A percentile compares a stretch with the other conserved stretches of the same genome.
These are phyloP conservation scores for Meganola albula DNA, from an alignment of 2,888 invertebrate genomes.

Conservation along the genomic window DNA sequence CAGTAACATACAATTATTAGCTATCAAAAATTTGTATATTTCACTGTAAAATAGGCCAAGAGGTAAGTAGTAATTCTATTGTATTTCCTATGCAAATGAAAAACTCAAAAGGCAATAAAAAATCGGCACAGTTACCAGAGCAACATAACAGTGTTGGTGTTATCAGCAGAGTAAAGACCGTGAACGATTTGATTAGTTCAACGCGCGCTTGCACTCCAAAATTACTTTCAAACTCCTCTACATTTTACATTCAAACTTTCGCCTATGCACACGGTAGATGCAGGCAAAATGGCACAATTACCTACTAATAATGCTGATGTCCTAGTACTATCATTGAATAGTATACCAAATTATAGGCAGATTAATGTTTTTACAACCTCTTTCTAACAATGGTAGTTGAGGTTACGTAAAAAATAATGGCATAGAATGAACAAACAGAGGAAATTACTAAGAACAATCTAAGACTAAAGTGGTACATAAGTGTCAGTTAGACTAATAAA, in stretches of 20 bases:
- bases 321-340: too few relatives aligned
- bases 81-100: constrained; percentile 18
- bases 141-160: constrained; percentile 47
- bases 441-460: constrained; percentile 26
- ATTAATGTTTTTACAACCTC: too few relatives aligned
- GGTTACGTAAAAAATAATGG: constrained; percentile 15
- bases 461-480: constrained; percentile 33
- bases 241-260: constrained; percentile 47
- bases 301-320: too few relatives aligned
- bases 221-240: constrained; percentile 67
- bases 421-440: constrained; percentile 14
- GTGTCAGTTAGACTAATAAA: constrained; percentile 56
- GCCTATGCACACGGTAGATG: too few relatives aligned
- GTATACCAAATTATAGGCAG: too few relatives aligned
- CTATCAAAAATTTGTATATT: too few relatives aligned
- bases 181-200: constrained; percentile 74
- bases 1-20: too few relatives aligned
- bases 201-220: constrained; percentile 71
- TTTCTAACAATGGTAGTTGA: too few relatives aligned
- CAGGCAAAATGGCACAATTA: too few relatives aligned
- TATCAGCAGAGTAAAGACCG: constrained; percentile 68
- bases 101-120: constrained; percentile 24
- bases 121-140: constrained; percentile 44
- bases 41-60: constrained; percentile 13
- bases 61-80: constrained; percentile 18